A percentile compares a stretch with the other conserved stretches of the same genome.
Conservation (phyloP, 2,888 invertebrate species). For the Clunio marinus region DNA sequence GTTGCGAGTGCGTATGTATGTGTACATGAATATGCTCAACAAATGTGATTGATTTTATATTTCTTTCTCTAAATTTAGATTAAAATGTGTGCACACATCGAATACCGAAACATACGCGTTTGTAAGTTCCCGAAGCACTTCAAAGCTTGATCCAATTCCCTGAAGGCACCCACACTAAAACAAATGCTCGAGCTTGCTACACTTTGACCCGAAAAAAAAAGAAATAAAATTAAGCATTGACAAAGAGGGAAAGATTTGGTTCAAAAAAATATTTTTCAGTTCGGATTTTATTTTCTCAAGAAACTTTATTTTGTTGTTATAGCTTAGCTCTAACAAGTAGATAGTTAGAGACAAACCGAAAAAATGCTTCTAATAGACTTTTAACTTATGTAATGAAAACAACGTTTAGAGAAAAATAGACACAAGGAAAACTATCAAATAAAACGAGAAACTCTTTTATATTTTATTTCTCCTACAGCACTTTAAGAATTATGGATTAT, state of each 20-base stretch:
- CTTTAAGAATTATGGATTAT: constrained; percentile 16
- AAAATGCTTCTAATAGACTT: background rate
- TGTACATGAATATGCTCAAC: background rate
- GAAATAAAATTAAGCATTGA: background rate
- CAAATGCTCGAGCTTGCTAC: background rate
- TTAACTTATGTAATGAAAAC: background rate
- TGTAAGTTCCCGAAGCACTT: background rate
- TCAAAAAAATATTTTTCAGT: constrained; percentile 1
- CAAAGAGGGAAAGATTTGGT: background rate
- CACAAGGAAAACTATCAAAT: constrained; percentile 2
- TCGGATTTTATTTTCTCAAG: background rate
- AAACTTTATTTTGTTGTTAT: background rate
- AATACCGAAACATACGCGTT: background rate
- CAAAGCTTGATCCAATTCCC: background rate
- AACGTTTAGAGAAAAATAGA: background rate
- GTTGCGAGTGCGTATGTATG: background rate
- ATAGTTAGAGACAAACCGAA: background rate
- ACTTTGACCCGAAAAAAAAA: background rate
- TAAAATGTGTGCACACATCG: background rate
- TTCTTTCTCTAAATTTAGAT: background rate
- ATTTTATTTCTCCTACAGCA: background rate
- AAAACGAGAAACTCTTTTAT: background rate
- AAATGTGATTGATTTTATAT: constrained; percentile 13
- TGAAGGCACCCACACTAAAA: background rate
- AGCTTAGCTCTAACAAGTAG: background rate